These are phyloP conservation scores for Mormyrus proboscirostris DNA, from an alignment of 2,797 vertebrate species.

Conservation along the genomic window DNA sequence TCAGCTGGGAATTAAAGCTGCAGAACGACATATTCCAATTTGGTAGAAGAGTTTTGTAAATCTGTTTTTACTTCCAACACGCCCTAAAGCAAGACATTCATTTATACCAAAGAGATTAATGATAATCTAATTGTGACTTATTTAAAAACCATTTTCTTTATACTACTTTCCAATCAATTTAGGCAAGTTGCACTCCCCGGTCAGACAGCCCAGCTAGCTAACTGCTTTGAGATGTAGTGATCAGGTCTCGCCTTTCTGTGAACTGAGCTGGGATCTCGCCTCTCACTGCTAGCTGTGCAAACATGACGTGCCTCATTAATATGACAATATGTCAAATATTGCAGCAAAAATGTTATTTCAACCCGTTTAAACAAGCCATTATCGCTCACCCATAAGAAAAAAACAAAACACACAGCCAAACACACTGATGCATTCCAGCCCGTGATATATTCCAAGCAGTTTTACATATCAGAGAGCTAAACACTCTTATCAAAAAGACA, in stretches of 20 bases:
- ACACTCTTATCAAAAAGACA: background rate
- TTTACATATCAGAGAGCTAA: background rate
- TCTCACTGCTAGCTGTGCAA: background rate
- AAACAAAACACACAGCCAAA: background rate
- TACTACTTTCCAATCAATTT: slow-evolving; percentile 73
- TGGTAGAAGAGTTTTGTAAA: slow-evolving; percentile 72
- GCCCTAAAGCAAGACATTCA: slow-evolving; percentile 80
- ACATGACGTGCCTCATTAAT: background rate
- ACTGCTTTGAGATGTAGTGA: slow-evolving; percentile 40
- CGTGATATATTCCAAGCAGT: background rate
- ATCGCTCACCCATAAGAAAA: background rate
- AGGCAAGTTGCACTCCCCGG: slow-evolving; percentile 52
- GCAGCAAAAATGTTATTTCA: background rate
- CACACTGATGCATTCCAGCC: background rate
- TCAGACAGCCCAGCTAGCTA: slow-evolving; percentile 42
- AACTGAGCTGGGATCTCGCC: background rate
- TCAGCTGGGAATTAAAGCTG: slow-evolving; percentile 75
- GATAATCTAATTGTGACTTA: slow-evolving; percentile 83
- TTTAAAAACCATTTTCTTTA: slow-evolving; percentile 80
- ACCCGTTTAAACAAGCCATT: background rate
- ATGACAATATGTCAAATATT: background rate
- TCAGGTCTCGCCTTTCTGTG: slow-evolving; percentile 25
- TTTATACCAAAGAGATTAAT: slow-evolving; percentile 79
- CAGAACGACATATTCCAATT: slow-evolving; percentile 64
- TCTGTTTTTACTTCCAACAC: slow-evolving; percentile 79